Percentiles rank a stretch among this genome's conserved stretches.
Conservation (phyloP, 1,140 invertebrate genomes). For the Eriosoma lanigerum region DNA sequence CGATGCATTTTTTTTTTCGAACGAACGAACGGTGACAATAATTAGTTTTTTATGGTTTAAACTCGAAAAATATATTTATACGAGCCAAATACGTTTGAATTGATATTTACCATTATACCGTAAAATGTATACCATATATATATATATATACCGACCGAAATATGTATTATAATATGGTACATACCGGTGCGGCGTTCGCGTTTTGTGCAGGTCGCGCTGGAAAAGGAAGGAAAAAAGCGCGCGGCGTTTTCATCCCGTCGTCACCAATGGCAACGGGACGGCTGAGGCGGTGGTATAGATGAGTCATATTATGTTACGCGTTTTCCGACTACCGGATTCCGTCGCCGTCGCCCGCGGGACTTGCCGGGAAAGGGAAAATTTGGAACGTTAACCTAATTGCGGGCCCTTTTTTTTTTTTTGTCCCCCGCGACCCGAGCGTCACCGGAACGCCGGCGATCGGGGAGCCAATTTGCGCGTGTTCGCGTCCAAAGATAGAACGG, state of each 20-base stretch:
- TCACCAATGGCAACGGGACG: constrained; percentile 40
- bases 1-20: too few species aligned
- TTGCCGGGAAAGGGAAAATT: constrained; percentile 18
- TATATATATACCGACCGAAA: not conserved
- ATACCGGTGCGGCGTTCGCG: not conserved
- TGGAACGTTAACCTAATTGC: constrained; percentile 51
- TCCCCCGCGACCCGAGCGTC: not conserved
- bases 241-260: constrained; percentile 26
- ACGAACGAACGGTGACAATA: too few species aligned
- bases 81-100: too few species aligned
- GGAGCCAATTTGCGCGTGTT: constrained; percentile 6
- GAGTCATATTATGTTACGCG: constrained; percentile 31
- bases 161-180: too few species aligned
- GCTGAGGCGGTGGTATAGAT: not conserved
- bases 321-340: constrained; percentile 39
- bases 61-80: too few species aligned
- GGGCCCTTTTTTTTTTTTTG: constrained; percentile 27
- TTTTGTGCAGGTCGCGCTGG: not conserved
- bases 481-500: not conserved
- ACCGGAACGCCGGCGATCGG: not conserved
- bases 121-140: not conserved
- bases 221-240: not conserved
- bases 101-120: too few species aligned
- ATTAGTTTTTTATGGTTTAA: too few species aligned
- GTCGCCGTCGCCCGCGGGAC: not conserved